A percentile compares a stretch with the other conserved stretches of the same genome.
Evolutionary conservation across 2,888 invertebrate species (phyloP).

Genomic region (Cataglyphis livida): DNA sequence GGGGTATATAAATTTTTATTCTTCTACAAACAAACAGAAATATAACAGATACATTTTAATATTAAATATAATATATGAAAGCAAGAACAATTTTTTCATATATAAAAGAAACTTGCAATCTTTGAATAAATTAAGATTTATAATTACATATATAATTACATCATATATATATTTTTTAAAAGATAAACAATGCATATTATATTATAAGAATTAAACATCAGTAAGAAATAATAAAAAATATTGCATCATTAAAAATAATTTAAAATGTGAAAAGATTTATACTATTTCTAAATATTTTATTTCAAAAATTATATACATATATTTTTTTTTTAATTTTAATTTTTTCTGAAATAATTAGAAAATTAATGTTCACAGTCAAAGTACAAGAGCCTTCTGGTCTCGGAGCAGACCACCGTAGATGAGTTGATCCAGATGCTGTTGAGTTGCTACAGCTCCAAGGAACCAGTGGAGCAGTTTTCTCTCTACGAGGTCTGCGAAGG

Average conservation of each 20-base stretch:
- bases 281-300: background rate
- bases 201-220: background rate
- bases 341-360: conserved; percentile 10
- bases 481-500: conserved; percentile 94
- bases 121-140: background rate
- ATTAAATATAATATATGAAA: background rate
- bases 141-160: background rate
- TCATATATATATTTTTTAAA: background rate
- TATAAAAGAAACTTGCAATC: background rate
- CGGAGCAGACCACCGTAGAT: conserved; percentile 95
- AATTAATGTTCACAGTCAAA: conserved; percentile 88
- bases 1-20: conserved; percentile 86
- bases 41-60: background rate
- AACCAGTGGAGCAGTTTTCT: conserved; percentile 94
- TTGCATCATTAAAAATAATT: background rate
- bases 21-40: background rate
- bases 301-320: background rate
- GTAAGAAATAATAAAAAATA: background rate
- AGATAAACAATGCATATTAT: background rate
- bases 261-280: background rate
- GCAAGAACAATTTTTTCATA: background rate
- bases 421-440: conserved; percentile 94
- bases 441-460: conserved; percentile 94
- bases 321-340: background rate
- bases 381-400: conserved; percentile 96